A percentile compares a stretch with the other conserved stretches of the same genome.
Evolutionary conservation across 2,797 vertebrate genomes (phyloP).

Genomic region (Periophthalmus magnuspinnatus): DNA sequence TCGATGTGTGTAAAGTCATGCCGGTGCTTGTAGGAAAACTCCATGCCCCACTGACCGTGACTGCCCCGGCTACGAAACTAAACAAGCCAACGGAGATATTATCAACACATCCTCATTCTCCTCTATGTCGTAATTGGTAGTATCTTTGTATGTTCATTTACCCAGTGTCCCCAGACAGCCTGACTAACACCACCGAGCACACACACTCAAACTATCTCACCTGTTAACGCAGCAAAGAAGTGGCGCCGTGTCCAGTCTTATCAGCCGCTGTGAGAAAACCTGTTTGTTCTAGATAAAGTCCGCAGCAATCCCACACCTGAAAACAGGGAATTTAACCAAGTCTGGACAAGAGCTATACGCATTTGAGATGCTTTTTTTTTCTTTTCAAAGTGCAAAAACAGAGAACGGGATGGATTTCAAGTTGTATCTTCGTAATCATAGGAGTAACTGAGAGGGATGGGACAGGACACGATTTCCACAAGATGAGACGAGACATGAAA

Average conservation of each 20-base stretch:
- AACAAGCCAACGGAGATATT: slow-evolving; percentile 29
- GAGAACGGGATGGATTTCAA: neutral
- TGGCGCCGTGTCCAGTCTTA: slow-evolving; percentile 64
- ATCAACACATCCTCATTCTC: slow-evolving; percentile 51
- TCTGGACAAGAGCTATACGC: slow-evolving; percentile 32
- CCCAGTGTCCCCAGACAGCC: slow-evolving; percentile 37
- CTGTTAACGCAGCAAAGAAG: slow-evolving; percentile 68
- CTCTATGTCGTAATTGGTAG: slow-evolving; percentile 38
- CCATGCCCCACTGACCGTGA: slow-evolving; percentile 14
- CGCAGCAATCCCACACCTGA: slow-evolving; percentile 49
- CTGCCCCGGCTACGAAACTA: slow-evolving; percentile 6
- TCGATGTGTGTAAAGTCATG: slow-evolving; percentile 10
- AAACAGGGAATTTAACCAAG: slow-evolving; percentile 49
- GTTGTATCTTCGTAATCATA: too few relatives aligned
- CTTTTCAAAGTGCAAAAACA: neutral
- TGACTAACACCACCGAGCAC: slow-evolving; percentile 33
- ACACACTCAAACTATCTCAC: slow-evolving; percentile 57
- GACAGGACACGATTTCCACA: too few relatives aligned
- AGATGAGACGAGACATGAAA: too few relatives aligned
- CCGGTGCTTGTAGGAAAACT: neutral
- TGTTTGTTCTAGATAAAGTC: slow-evolving; percentile 75
- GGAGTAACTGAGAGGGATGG: too few relatives aligned
- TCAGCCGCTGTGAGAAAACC: slow-evolving; percentile 56
- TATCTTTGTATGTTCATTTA: slow-evolving; percentile 57
- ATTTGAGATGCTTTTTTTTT: neutral